Evolutionary conservation across 2,797 vertebrate genomes (phyloP).

Genomic region (Hypotaenidia philippensis): DNA sequence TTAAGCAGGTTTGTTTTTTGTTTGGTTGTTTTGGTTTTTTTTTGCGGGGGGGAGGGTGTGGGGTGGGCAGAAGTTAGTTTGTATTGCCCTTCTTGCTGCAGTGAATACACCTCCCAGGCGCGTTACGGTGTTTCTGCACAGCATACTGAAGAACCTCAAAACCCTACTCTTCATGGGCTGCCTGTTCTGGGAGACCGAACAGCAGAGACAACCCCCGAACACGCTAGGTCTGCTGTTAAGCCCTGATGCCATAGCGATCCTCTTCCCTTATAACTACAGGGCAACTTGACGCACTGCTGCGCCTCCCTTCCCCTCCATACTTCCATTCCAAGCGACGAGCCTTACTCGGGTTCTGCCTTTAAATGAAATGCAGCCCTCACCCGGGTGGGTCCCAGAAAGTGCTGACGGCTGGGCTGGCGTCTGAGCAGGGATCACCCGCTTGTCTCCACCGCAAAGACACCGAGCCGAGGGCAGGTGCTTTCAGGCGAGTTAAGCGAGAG

Average conservation of each 20-base stretch:
- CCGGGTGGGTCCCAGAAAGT: not conserved
- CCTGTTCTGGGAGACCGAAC: not conserved
- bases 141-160: not conserved
- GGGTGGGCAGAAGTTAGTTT: no score
- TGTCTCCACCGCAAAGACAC: fast-evolving
- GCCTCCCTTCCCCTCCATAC: not conserved
- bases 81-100: not conserved
- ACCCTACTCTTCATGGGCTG: not conserved
- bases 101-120: not conserved
- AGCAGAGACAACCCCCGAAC: not conserved
- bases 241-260: fast-evolving
- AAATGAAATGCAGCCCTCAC: not conserved
- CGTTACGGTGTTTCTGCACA: not conserved
- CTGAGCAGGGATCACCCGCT: no score
- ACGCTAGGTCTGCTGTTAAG: fast-evolving
- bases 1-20: not conserved
- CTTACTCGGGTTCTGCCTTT: not conserved
- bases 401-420: fast-evolving
- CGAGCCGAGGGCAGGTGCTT: not conserved
- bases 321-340: not conserved
- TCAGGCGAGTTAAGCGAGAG: fast-evolving
- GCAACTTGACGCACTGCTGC: no score
- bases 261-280: not conserved
- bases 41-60: not conserved
- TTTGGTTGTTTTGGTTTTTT: not conserved